phyloP scores from a whole-genome alignment of 2,113 vertebrate genomes.

The Eonycteris spelaea region DNA sequence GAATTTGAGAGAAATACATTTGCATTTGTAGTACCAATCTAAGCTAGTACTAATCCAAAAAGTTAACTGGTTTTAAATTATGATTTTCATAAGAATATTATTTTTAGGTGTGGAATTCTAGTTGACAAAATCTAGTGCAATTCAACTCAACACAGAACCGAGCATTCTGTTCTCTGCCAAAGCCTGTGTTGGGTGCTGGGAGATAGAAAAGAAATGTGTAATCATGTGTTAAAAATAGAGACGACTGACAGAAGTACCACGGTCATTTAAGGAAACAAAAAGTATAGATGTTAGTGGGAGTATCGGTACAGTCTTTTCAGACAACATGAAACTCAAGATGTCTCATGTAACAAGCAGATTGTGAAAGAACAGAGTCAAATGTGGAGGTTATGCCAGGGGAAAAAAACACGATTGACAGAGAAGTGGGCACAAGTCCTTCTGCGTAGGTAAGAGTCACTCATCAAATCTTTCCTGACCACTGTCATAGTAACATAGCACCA shows the following conservation, averaged over 20 bases:
- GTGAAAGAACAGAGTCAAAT: neutral
- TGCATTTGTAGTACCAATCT: neutral
- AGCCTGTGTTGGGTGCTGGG: neutral
- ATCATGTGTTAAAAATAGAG: rapidly evolving
- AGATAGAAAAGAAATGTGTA: neutral
- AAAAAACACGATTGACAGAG: neutral
- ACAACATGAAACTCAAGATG: neutral
- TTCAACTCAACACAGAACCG: neutral
- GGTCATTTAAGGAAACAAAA: neutral
- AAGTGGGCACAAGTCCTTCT: rapidly evolving
- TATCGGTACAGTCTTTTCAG: neutral
- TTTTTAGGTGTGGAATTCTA: neutral
- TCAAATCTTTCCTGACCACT: neutral
- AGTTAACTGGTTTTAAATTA: neutral
- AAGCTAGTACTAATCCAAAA: neutral
- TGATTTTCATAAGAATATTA: neutral
- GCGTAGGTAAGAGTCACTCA: neutral
- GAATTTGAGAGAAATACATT: neutral
- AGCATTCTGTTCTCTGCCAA: neutral
- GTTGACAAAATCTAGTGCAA: neutral
- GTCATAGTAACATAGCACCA: rapidly evolving
- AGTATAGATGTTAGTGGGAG: rapidly evolving
- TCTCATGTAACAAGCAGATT: neutral
- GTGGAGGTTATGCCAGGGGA: neutral
- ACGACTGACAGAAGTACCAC: rapidly evolving